Percentiles rank a stretch among this genome's conserved stretches.
phyloP scores from a whole-genome alignment of 23 tunicate genomes.

The Ascidia mentula region DNA sequence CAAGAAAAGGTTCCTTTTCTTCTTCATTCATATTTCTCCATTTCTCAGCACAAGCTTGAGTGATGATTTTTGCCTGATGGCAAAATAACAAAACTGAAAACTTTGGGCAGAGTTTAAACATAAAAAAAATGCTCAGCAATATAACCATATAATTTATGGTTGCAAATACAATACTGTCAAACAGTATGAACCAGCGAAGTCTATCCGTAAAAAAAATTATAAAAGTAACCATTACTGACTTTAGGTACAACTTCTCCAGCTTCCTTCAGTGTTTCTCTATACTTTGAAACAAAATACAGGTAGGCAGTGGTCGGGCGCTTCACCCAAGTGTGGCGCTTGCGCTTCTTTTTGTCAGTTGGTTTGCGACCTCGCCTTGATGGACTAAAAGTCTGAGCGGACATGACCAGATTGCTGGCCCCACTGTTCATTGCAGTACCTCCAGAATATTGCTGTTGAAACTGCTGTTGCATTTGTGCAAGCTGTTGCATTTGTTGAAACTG shows the following conservation, averaged over 20 bases:
- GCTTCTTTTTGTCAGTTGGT: conserved; percentile 66
- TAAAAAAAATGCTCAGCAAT: background rate
- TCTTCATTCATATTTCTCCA: conserved; percentile 94
- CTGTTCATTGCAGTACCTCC: conserved; percentile 17
- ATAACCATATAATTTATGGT: too few relatives aligned
- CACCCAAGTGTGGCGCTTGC: conserved; percentile 87
- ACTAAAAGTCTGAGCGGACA: conserved; percentile 38
- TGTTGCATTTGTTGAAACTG: conserved; percentile 90
- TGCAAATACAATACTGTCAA: too few relatives aligned
- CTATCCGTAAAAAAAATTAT: too few relatives aligned
- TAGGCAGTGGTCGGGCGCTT: conserved; percentile 99
- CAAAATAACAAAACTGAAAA: background rate
- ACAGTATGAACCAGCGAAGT: too few relatives aligned
- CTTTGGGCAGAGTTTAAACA: background rate
- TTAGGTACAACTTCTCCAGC: conserved; percentile 98
- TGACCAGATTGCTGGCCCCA: conserved; percentile 15
- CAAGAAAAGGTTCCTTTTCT: conserved; percentile 93
- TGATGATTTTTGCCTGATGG: conserved; percentile 87
- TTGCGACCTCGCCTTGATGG: conserved; percentile 84
- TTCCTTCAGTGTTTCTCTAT: conserved; percentile 91
- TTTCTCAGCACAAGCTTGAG: conserved; percentile 98
- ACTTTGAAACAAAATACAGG: conserved; percentile 98
- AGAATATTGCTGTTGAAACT: conserved; percentile 75
- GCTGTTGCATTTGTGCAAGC: conserved; percentile 81
- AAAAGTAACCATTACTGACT: too few relatives aligned